Percentiles rank a stretch among this genome's conserved stretches.
Evolutionary conservation across 2,888 invertebrate species (phyloP).

Genomic region (Anaspis maculata): DNA sequence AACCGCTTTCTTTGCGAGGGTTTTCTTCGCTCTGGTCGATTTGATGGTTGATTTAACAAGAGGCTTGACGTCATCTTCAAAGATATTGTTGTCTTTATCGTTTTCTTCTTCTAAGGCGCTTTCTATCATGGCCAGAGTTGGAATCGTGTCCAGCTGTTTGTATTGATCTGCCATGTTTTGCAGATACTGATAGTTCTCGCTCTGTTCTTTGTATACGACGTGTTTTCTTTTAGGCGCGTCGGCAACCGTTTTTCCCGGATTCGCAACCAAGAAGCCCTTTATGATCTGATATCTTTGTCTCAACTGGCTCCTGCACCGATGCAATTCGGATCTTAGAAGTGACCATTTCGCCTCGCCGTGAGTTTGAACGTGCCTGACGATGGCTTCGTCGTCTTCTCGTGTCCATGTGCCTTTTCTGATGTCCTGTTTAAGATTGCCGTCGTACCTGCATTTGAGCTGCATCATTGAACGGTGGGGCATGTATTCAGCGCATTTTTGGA

Average conservation of each 20-base stretch:
- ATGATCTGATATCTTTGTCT: conserved; percentile 53
- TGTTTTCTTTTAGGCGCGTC: conserved; percentile 40
- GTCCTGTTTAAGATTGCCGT: conserved; percentile 38
- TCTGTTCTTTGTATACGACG: conserved; percentile 2
- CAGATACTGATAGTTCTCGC: conserved; percentile 18
- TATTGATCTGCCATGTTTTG: conserved; percentile 16
- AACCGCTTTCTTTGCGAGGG: too few species aligned
- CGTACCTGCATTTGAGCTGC: conserved; percentile 55
- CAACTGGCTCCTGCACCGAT: conserved; percentile 50
- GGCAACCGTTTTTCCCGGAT: conserved; percentile 41
- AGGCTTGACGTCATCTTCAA: too few species aligned
- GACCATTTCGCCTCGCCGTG: conserved; percentile 47
- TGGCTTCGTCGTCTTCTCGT: conserved; percentile 50
- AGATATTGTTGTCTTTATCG: neutral
- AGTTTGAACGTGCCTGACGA: conserved; percentile 48
- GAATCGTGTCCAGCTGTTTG: conserved; percentile 11
- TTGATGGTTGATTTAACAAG: too few species aligned
- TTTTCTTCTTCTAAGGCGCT: conserved; percentile 5
- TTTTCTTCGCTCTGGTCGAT: too few species aligned
- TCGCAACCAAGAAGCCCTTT: conserved; percentile 44
- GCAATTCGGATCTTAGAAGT: conserved; percentile 46
- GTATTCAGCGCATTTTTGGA: conserved; percentile 45
- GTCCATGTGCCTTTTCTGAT: conserved; percentile 51
- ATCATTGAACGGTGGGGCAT: conserved; percentile 53
- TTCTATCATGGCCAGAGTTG: conserved; percentile 16